A percentile compares a stretch with the other conserved stretches of the same genome.
phyloP scores from a whole-genome alignment of 2,113 vertebrate species.

The mouse (Mus musculus) region DNA sequence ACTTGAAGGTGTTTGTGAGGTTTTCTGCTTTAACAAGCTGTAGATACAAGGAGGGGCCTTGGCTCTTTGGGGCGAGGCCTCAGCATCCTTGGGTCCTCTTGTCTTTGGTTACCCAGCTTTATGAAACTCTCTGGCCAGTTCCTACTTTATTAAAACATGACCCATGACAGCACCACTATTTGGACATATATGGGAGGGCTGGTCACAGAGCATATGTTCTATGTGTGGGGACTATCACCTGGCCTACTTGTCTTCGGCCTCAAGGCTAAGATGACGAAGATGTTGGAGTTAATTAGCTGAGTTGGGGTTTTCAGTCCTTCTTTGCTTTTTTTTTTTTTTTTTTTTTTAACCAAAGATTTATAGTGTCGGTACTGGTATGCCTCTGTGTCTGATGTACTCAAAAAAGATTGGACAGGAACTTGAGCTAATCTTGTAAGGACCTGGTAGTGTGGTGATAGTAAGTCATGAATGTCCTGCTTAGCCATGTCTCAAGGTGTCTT shows the following conservation, averaged over 20 bases:
- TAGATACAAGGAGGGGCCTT: accelerated
- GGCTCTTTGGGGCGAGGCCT: too few species aligned
- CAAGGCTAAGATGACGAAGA: not conserved
- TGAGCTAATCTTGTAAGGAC: accelerated
- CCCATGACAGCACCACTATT: accelerated
- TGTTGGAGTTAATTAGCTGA: not conserved
- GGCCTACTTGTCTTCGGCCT: not conserved
- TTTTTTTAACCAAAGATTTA: not conserved
- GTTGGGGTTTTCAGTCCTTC: not conserved
- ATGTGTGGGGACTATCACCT: accelerated
- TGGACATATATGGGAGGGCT: accelerated
- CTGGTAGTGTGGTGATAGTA: accelerated
- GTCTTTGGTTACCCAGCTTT: not conserved
- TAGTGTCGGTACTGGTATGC: accelerated
- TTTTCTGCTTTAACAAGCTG: not conserved
- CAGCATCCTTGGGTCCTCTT: accelerated
- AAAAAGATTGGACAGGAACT: not conserved
- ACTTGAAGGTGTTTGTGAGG: accelerated
- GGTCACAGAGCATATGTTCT: accelerated
- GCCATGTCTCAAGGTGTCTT: accelerated
- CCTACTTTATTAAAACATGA: too few species aligned
- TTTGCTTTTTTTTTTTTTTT: not conserved
- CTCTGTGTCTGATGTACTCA: not conserved
- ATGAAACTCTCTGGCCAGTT: too few species aligned
- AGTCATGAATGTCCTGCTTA: accelerated